Evolutionary conservation across 35 echinoderm and acorn worm genomes (phyloP).

Genomic region (Amphiura filiformis): DNA sequence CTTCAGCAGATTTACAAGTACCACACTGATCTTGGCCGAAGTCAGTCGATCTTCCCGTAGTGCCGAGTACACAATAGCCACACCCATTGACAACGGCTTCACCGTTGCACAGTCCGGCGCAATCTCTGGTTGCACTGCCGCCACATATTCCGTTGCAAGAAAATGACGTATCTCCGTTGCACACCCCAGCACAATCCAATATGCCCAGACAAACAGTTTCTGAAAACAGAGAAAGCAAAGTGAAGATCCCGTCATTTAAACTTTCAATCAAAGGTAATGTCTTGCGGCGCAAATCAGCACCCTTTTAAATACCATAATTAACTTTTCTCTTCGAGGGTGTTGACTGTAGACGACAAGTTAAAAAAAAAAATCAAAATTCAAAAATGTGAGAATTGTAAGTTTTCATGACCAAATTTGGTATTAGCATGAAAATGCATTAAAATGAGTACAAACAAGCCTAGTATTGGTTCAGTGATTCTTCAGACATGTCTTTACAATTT

Average conservation of each 20-base stretch:
- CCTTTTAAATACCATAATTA: neutral
- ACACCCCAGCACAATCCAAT: slow-evolving; percentile 56
- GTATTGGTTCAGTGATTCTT: too few relatives aligned
- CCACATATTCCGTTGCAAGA: slow-evolving; percentile 58
- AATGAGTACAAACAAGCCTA: too few relatives aligned
- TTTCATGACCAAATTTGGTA: too few relatives aligned
- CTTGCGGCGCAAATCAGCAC: neutral
- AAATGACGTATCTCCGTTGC: slow-evolving; percentile 37
- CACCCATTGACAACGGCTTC: slow-evolving; percentile 53
- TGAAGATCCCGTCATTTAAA: neutral
- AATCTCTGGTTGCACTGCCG: slow-evolving; percentile 50
- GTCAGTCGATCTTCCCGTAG: neutral
- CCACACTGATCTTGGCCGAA: slow-evolving; percentile 55
- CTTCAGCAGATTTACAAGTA: neutral
- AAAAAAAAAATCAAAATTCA: too few relatives aligned
- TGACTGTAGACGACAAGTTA: too few relatives aligned
- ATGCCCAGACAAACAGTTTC: slow-evolving; percentile 23
- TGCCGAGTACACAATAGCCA: slow-evolving; percentile 54
- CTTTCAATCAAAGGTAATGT: neutral
- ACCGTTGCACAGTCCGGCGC: slow-evolving; percentile 52
- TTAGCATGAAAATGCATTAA: too few relatives aligned
- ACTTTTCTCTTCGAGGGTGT: too few relatives aligned
- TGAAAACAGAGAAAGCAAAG: slow-evolving; percentile 4
- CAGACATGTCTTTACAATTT: too few relatives aligned
- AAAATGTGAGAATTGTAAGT: too few relatives aligned